A percentile compares a stretch with the other conserved stretches of the same genome.
These are phyloP conservation scores for Idaea biselata DNA, from an alignment of 2,888 invertebrate genomes.

Conservation along the genomic window DNA sequence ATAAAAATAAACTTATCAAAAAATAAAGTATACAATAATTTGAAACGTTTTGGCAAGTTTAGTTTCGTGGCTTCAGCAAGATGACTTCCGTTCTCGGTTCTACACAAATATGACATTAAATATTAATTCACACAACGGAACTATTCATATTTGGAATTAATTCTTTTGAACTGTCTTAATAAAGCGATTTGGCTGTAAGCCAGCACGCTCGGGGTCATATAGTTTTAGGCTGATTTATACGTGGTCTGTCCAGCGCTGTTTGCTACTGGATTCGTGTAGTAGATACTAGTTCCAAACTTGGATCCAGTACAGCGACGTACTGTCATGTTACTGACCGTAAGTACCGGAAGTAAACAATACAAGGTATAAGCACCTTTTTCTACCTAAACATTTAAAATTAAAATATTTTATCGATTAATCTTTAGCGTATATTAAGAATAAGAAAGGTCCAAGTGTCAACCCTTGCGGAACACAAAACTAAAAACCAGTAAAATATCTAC, in stretches of 20 bases:
- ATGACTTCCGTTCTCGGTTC: not conserved
- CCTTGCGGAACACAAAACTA: no score
- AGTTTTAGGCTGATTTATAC: constrained; percentile 3
- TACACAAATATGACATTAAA: not conserved
- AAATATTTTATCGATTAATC: no score
- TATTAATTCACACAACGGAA: not conserved
- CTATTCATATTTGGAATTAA: constrained; percentile 32
- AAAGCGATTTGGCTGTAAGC: constrained; percentile 37
- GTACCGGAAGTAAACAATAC: no score
- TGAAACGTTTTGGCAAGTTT: not conserved
- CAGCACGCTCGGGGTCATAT: constrained; percentile 18
- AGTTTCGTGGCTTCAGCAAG: not conserved
- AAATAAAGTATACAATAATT: not conserved
- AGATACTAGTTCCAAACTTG: no score
- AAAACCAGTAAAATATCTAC: no score
- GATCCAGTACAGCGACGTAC: no score
- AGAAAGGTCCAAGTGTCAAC: no score
- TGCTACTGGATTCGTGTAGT: no score
- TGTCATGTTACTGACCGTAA: no score
- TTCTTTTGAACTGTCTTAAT: constrained; percentile 38
- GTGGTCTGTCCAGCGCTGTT: not conserved
- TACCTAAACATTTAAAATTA: no score
- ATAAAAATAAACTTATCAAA: not conserved
- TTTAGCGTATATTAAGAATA: no score
- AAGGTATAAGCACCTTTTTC: no score